Percentiles rank a stretch among this genome's conserved stretches.
These are phyloP conservation scores for Coilia nasus DNA, from an alignment of 2,797 vertebrate species.

Conservation along the genomic window DNA sequence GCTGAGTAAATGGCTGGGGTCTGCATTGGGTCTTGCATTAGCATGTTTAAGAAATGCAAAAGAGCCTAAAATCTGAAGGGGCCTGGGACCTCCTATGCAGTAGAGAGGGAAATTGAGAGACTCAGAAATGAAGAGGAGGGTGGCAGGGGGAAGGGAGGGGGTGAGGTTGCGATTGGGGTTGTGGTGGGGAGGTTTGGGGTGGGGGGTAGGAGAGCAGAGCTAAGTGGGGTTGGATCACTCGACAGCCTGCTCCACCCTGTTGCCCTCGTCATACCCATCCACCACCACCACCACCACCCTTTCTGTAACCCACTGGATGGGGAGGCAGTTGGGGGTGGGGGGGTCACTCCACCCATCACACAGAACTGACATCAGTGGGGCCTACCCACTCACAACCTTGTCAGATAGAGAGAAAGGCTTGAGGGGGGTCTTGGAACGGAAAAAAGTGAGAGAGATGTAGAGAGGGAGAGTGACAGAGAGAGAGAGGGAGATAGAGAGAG, in stretches of 20 bases:
- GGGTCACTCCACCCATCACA: conserved; percentile 66
- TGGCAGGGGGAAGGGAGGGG: not conserved
- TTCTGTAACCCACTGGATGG: not conserved
- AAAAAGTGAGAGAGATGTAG: not conserved
- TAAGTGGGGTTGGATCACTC: conserved; percentile 78
- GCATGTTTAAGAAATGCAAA: conserved; percentile 7
- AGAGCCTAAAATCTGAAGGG: not conserved
- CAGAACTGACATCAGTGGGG: conserved; percentile 65
- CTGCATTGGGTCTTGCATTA: not conserved
- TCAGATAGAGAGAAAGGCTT: not conserved
- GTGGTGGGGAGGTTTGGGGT: not conserved
- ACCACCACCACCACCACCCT: conserved; percentile 42
- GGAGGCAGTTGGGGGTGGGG: not conserved
- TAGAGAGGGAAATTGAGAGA: conserved; percentile 17
- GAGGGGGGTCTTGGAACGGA: conserved; percentile 44
- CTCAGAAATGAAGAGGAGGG: not conserved
- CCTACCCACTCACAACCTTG: conserved; percentile 39
- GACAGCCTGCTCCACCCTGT: conserved; percentile 72
- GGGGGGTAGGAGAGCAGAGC: conserved; percentile 62
- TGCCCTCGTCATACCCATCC: conserved; percentile 63
- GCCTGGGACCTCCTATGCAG: conserved; percentile 3
- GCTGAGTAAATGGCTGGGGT: not conserved
- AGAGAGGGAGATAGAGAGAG: not conserved
- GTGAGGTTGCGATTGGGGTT: not conserved
- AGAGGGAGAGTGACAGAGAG: conserved; percentile 39